Base-by-base conservation (phyloP, 2,888 invertebrate genomes). In the Sycophila texana region DNA sequence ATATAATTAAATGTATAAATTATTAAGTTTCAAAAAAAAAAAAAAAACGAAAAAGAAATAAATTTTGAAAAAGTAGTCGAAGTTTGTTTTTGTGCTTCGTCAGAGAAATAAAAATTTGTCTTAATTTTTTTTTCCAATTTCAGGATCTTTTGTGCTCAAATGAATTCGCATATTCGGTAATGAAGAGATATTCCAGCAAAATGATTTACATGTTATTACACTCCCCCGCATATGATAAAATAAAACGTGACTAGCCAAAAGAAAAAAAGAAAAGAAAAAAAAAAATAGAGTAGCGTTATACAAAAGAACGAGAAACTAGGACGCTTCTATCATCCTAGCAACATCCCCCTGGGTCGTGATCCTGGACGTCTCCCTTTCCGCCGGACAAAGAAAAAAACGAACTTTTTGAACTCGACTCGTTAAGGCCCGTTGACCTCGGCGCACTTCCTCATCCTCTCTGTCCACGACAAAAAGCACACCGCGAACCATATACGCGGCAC, bases 231-330 rank as follows among this genome's bases (percentile, higher is more conserved):
- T 18, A 51, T 20, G 14, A 14, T 10, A 13, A 22, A 22, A 20
- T 49, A 51, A 66, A 66, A 66, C 49, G 39, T 49, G 16, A 51
- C 20, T 49, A 66, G 20, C 4, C 20, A 66, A 49, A 68, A 68
- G 26, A 55, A 1, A 61, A 61, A 30, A 2, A 58, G 30, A 10
- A n/a, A n/a, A n/a, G n/a, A 49, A 66, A 49, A 68, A 68, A 53
- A 55, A 1, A 61, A 61, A 30, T 7, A 58, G 30, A 10, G 30
- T 16, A 30, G 4, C 61, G 14, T 30, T 30, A n/a, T n/a, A 61
- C 16, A 14, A 30, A 22, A 16, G 55, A 39, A 39, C 12, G 14
- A 30, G 30, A 18, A 68, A 68, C 13, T 68, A 12, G 67, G 67
- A 12, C 67, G 53, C n/a, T 26, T 12, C 49, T 49, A 4, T 7